A percentile compares a stretch with the other conserved stretches of the same genome.
These are phyloP conservation scores for Periophthalmus magnuspinnatus DNA, from an alignment of 2,797 vertebrate species.

Conservation along the genomic window DNA sequence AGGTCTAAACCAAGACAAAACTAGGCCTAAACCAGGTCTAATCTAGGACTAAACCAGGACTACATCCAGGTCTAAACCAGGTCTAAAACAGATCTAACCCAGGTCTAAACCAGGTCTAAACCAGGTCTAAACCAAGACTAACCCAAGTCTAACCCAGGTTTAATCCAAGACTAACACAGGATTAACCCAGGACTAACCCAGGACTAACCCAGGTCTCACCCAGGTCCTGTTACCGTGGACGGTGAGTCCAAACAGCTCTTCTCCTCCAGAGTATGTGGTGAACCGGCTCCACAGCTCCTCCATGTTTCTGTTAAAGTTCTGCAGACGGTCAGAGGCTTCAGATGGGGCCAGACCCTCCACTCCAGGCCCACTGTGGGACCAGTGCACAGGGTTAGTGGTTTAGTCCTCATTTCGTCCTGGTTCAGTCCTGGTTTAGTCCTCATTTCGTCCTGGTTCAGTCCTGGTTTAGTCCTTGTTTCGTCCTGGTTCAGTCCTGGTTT, in stretches of 20 bases:
- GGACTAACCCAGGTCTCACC: neutral
- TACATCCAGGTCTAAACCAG: too few species aligned
- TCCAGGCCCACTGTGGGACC: slow-evolving; percentile 72
- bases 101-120: too few species aligned
- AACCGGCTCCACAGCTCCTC: slow-evolving; percentile 84
- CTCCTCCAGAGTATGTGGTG: slow-evolving; percentile 77
- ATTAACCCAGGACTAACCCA: too few species aligned
- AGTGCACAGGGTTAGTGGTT: neutral
- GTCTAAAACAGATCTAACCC: too few species aligned
- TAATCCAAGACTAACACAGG: too few species aligned
- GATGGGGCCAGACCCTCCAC: slow-evolving; percentile 71
- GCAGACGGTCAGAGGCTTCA: slow-evolving; percentile 82
- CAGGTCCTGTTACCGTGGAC: slow-evolving; percentile 67
- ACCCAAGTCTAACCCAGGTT: too few species aligned
- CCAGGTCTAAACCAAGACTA: too few species aligned
- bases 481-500: neutral
- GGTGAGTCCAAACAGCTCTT: slow-evolving; percentile 83
- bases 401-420: neutral
- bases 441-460: too few species aligned
- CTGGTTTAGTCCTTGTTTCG: neutral
- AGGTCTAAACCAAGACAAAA: too few species aligned
- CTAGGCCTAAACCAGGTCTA: too few species aligned
- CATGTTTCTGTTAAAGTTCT: slow-evolving; percentile 82
- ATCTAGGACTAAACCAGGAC: too few species aligned
- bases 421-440: too few species aligned